Conservation (phyloP, 2,888 invertebrate species). For the Plebejus anna region DNA sequence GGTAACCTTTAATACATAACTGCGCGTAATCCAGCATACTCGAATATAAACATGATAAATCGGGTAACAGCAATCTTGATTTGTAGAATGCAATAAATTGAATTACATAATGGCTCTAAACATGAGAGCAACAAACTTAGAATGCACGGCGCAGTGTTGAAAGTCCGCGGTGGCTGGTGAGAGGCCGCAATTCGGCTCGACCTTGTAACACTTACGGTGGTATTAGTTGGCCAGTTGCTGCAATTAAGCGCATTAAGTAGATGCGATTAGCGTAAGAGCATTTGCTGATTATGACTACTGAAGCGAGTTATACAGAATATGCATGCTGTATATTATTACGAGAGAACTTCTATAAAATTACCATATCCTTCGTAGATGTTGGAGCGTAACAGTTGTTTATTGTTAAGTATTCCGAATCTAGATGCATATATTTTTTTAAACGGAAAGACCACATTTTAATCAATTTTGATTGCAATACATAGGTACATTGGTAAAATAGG, state of each 20-base stretch:
- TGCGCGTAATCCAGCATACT: neutral
- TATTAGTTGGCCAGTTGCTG: neutral
- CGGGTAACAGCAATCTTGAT: neutral
- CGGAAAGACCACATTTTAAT: neutral
- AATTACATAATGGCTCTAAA: slow-evolving; percentile 21
- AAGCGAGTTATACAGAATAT: neutral
- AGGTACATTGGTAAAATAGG: neutral
- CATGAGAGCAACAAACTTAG: slow-evolving; percentile 24
- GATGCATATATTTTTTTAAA: too few relatives aligned
- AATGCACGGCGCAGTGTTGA: slow-evolving; percentile 25
- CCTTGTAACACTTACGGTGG: slow-evolving; percentile 27
- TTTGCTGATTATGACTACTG: neutral
- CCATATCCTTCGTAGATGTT: neutral
- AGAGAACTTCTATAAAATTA: neutral
- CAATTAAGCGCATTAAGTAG: slow-evolving; percentile 2
- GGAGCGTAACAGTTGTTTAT: too few relatives aligned
- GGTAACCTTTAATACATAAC: slow-evolving; percentile 1
- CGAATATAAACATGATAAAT: neutral
- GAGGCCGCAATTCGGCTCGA: slow-evolving; percentile 21
- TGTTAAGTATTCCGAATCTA: too few relatives aligned
- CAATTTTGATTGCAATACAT: neutral
- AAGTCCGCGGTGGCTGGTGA: slow-evolving; percentile 1
- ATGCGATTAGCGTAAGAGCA: neutral
- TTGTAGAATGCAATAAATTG: neutral
- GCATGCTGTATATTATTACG: neutral